phyloP scores from a whole-genome alignment of 2,888 invertebrate species.

The Drosophila austrosaltans region DNA sequence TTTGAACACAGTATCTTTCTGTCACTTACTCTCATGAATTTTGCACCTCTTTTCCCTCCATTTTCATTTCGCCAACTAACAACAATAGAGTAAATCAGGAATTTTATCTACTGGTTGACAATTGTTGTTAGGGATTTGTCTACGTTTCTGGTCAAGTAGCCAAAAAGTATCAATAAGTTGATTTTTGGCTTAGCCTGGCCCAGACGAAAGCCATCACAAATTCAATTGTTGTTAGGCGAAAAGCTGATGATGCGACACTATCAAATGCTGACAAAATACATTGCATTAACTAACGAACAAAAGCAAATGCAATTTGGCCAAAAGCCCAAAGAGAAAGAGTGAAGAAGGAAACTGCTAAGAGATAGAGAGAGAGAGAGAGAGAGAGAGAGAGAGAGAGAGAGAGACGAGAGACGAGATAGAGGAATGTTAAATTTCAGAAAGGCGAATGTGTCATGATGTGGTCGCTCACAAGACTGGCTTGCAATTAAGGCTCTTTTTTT shows the following conservation, averaged over 20 bases:
- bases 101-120: constrained; percentile 38
- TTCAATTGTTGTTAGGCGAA: constrained; percentile 32
- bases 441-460: constrained; percentile 40
- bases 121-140: constrained; percentile 3
- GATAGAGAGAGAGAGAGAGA: neutral
- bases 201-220: constrained; percentile 36
- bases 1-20: no score
- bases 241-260: constrained; percentile 56
- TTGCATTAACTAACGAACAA: constrained; percentile 67
- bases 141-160: neutral
- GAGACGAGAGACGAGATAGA: neutral
- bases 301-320: constrained; percentile 64
- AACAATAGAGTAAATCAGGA: constrained; percentile 47
- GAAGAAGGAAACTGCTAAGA: constrained; percentile 22
- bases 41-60: neutral
- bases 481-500: constrained; percentile 62
- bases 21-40: neutral
- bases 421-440: constrained; percentile 55
- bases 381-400: neutral
- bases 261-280: constrained; percentile 71
- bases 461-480: constrained; percentile 34
- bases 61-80: neutral
- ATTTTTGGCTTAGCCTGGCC: constrained; percentile 4
- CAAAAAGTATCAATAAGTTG: neutral
- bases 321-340: constrained; percentile 13